Evolutionary conservation across 2,888 invertebrate species (phyloP).

Genomic region (Rhamphomyia laevipes): DNA sequence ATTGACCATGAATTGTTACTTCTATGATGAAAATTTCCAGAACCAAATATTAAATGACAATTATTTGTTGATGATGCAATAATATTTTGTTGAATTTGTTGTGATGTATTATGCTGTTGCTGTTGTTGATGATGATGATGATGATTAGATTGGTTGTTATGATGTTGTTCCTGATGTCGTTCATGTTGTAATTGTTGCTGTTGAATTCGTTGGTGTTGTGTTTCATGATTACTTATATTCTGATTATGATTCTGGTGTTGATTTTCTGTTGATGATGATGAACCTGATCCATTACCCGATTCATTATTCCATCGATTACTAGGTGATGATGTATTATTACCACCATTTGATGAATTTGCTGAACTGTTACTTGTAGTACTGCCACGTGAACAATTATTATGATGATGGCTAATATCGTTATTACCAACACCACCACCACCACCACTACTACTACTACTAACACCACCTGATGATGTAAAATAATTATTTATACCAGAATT

Average conservation of each 20-base stretch:
- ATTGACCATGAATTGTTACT: slow-evolving; percentile 35
- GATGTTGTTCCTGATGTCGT: slow-evolving; percentile 17
- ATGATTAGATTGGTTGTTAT: slow-evolving; percentile 21
- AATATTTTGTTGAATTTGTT: slow-evolving; percentile 14
- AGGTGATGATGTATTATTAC: slow-evolving; percentile 5
- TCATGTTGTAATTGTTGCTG: slow-evolving; percentile 17
- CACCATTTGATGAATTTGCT: slow-evolving; percentile 12
- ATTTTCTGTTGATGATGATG: slow-evolving; percentile 1
- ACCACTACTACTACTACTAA: slow-evolving; percentile 12
- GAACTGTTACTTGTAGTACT: slow-evolving; percentile 14
- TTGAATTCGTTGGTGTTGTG: slow-evolving; percentile 15
- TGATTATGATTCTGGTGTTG: slow-evolving; percentile 16
- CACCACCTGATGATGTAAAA: slow-evolving; percentile 23
- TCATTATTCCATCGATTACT: slow-evolving; percentile 14
- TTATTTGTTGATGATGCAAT: slow-evolving; percentile 22
- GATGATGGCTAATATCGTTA: slow-evolving; percentile 1
- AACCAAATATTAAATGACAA: slow-evolving; percentile 34
- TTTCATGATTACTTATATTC: slow-evolving; percentile 16
- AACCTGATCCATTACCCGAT: not conserved
- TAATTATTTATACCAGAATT: slow-evolving; percentile 29
- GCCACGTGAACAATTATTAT: slow-evolving; percentile 3
- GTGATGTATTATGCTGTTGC: slow-evolving; percentile 20
- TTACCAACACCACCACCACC: slow-evolving; percentile 11
- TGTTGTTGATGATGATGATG: slow-evolving; percentile 22
- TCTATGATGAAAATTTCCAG: slow-evolving; percentile 35